These are phyloP conservation scores for Cossypha dichroa DNA, from an alignment of 2,797 vertebrate species.

Conservation along the genomic window DNA sequence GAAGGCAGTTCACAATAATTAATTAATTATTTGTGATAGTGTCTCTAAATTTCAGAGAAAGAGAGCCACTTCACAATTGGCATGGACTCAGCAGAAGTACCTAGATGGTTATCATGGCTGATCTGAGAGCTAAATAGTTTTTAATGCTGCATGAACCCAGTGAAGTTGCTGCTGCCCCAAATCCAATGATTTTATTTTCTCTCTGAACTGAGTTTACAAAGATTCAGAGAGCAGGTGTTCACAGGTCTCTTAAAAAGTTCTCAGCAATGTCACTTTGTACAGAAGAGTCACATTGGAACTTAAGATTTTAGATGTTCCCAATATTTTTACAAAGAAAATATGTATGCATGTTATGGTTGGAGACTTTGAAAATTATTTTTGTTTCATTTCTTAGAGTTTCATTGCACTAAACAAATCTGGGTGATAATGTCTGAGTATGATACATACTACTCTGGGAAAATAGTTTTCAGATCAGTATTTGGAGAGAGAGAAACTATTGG, in stretches of 20 bases:
- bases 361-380: neutral
- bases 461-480: neutral
- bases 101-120: neutral
- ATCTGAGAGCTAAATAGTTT: neutral
- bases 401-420: neutral
- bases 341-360: neutral
- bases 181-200: neutral
- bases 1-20: neutral
- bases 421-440: neutral
- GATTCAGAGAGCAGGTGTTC: neutral
- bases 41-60: neutral
- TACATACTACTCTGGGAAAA: accelerated
- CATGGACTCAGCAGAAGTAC: neutral
- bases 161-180: neutral
- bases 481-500: neutral
- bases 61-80: neutral
- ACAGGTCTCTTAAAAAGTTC: neutral
- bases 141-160: neutral
- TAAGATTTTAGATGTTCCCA: neutral
- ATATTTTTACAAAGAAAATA: neutral
- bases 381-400: neutral
- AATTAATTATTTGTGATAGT: neutral
- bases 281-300: neutral
- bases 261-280: neutral
- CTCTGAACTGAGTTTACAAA: neutral